Percentiles rank a stretch among this genome's conserved stretches.
Evolutionary conservation across 2,113 vertebrate species (phyloP).

Genomic region (Brachirus orientalis): DNA sequence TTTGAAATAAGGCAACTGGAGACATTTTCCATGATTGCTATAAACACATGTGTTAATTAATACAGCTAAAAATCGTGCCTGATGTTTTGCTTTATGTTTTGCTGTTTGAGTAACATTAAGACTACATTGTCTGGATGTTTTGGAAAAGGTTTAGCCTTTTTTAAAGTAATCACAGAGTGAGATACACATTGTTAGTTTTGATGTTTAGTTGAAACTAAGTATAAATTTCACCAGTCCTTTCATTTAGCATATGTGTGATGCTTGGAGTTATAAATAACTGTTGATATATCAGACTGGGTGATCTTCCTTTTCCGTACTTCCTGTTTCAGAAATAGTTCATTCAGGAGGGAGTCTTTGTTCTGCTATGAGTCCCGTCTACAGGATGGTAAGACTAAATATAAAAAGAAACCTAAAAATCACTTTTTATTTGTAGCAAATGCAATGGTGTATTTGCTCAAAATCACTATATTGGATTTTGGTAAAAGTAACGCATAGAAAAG

Average conservation of each 20-base stretch:
- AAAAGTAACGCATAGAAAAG: no score
- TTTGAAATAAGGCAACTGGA: no score
- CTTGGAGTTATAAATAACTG: background rate
- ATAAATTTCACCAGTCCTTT: background rate
- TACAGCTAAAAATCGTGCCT: background rate
- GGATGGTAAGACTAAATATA: constrained; percentile 69
- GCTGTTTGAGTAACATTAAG: background rate
- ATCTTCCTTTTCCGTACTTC: constrained; percentile 3
- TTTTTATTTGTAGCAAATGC: background rate
- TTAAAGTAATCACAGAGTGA: background rate
- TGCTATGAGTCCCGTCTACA: constrained; percentile 74
- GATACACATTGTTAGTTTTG: background rate
- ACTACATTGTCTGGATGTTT: no score
- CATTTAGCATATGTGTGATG: background rate
- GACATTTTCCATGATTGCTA: no score
- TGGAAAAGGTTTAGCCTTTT: no score
- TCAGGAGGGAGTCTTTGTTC: constrained; percentile 50
- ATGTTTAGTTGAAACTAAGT: background rate
- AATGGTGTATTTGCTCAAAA: no score
- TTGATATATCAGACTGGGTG: background rate
- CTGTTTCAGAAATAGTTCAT: constrained; percentile 14
- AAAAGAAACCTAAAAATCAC: background rate
- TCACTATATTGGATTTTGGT: no score
- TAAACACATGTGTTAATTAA: no score
- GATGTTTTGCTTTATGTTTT: no score